A percentile compares a stretch with the other conserved stretches of the same genome.
phyloP scores from a whole-genome alignment of 1,140 invertebrate species.

The Pteromalus puparum region DNA sequence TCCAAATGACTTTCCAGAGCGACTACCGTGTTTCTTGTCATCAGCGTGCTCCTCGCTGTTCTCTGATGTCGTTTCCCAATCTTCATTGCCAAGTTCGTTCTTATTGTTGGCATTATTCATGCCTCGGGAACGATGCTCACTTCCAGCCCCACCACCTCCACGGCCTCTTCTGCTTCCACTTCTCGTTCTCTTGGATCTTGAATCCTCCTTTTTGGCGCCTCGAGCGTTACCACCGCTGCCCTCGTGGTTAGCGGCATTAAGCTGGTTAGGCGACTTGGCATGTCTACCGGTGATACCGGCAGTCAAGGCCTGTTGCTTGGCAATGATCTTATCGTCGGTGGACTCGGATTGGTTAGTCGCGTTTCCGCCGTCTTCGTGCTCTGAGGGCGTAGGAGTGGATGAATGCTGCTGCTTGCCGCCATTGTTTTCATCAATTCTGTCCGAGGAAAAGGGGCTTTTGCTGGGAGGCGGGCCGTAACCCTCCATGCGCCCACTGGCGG shows the following conservation, averaged over 20 bases:
- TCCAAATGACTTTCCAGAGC: slow-evolving; percentile 64
- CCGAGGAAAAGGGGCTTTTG: slow-evolving; percentile 82
- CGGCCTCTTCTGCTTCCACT: slow-evolving; percentile 67
- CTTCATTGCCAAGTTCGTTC: slow-evolving; percentile 77
- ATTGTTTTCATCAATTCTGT: slow-evolving; percentile 66
- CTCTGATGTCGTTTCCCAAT: slow-evolving; percentile 83
- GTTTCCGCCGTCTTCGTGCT: slow-evolving; percentile 72
- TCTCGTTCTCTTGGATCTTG: slow-evolving; percentile 65
- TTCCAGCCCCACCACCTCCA: slow-evolving; percentile 33
- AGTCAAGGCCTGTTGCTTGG: slow-evolving; percentile 81
- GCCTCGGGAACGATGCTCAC: not conserved
- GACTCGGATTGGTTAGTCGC: slow-evolving; percentile 72
- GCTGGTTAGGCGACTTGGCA: slow-evolving; percentile 66
- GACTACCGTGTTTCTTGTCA: slow-evolving; percentile 68
- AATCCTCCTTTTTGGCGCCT: slow-evolving; percentile 65
- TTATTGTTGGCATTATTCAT: slow-evolving; percentile 54
- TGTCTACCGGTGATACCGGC: slow-evolving; percentile 79
- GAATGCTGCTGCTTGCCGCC: slow-evolving; percentile 61
- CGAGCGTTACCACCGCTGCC: slow-evolving; percentile 23
- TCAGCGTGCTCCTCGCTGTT: slow-evolving; percentile 78
- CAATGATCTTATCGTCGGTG: slow-evolving; percentile 81
- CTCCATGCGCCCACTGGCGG: slow-evolving; percentile 78
- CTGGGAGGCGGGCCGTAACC: slow-evolving; percentile 85
- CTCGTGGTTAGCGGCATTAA: slow-evolving; percentile 56
- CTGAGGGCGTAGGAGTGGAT: slow-evolving; percentile 55